Evolutionary conservation across 2,888 invertebrate genomes (phyloP).

Genomic region (Masnerella sp.): DNA sequence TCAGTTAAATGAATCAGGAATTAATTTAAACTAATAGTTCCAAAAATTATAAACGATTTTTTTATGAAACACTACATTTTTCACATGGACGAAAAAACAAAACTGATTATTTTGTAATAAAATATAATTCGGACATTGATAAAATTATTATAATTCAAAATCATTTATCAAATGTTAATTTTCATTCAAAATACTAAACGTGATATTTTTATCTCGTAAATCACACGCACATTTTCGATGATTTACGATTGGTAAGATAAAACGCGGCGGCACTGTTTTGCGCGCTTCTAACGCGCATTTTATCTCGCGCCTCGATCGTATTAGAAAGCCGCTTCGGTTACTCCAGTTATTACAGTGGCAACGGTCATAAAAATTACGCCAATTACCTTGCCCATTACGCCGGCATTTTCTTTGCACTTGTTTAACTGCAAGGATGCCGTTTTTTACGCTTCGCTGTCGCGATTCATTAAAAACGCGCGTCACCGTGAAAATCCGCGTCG

Average conservation of each 20-base stretch:
- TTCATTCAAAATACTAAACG: too few species aligned
- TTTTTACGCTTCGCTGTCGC: conserved; percentile 42
- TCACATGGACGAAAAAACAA: too few species aligned
- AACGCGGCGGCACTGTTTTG: conserved; percentile 9
- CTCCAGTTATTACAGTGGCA: conserved; percentile 52
- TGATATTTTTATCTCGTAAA: conserved; percentile 35
- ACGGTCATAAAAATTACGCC: conserved; percentile 54
- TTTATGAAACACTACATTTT: too few species aligned
- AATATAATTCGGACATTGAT: too few species aligned
- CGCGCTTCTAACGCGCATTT: conserved; percentile 37
- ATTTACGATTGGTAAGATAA: conserved; percentile 47
- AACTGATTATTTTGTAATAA: too few species aligned
- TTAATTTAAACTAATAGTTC: too few species aligned
- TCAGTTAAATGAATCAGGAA: too few species aligned
- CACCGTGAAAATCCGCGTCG: too few species aligned
- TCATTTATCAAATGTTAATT: too few species aligned
- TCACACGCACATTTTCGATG: conserved; percentile 28
- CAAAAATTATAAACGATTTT: too few species aligned
- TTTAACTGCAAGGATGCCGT: conserved; percentile 48
- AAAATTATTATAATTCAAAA: too few species aligned
- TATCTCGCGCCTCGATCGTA: conserved; percentile 45
- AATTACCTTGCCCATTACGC: conserved; percentile 47
- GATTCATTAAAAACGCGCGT: conserved; percentile 46
- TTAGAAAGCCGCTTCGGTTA: conserved; percentile 55
- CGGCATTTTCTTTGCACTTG: conserved; percentile 49